A percentile compares a stretch with the other conserved stretches of the same genome.
Conservation (phyloP, 2,888 invertebrate genomes). For the Corbicula japonica region DNA sequence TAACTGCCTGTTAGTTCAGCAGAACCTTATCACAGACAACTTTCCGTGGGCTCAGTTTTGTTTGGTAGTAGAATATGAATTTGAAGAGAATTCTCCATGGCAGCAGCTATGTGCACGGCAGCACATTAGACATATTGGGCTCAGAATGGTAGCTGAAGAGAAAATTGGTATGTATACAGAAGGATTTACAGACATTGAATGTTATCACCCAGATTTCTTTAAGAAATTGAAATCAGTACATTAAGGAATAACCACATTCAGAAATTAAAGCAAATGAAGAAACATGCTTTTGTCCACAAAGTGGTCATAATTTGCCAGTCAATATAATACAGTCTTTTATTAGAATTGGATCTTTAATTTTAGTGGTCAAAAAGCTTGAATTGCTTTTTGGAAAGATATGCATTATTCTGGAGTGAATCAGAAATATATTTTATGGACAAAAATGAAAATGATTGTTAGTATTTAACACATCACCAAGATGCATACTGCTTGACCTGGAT, state of each 20-base stretch:
- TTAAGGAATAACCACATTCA: neutral
- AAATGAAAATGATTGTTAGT: no score
- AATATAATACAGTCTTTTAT: no score
- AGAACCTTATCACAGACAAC: slow-evolving; percentile 47
- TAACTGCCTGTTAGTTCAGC: slow-evolving; percentile 67
- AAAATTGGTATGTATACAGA: slow-evolving; percentile 13
- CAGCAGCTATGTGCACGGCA: slow-evolving; percentile 66
- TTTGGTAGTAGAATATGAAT: slow-evolving; percentile 77
- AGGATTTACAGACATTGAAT: neutral
- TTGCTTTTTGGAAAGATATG: no score
- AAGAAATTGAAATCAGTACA: neutral
- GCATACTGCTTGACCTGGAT: no score
- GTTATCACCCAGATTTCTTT: no score
- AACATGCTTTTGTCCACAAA: no score
- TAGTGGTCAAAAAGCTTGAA: no score
- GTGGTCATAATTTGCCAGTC: no score
- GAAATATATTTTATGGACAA: no score
- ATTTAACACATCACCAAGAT: no score
- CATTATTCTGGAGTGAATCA: no score
- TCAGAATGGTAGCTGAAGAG: neutral
- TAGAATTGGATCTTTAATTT: no score
- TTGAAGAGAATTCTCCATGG: slow-evolving; percentile 48
- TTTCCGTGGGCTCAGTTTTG: slow-evolving; percentile 79
- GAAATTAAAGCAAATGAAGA: neutral
- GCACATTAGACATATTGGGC: slow-evolving; percentile 64